Conservation (phyloP, 2,888 invertebrate genomes). For the Aelia acuminata region DNA sequence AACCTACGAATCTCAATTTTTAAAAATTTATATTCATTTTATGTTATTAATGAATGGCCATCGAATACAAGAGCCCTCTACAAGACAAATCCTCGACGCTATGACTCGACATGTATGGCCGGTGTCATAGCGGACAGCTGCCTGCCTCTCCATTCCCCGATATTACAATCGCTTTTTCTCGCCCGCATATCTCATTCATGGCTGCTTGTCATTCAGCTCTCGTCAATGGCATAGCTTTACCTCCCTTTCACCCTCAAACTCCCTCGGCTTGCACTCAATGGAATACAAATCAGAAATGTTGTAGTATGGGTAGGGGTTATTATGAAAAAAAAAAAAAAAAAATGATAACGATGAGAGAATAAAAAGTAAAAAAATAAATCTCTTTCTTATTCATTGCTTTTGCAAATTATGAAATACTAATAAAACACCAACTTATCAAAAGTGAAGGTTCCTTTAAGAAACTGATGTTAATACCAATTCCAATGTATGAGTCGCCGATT, state of each 20-base stretch:
- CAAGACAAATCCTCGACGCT: not conserved
- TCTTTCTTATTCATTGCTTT: too few relatives aligned
- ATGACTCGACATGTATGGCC: not conserved
- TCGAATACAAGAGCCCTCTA: not conserved
- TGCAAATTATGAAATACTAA: too few relatives aligned
- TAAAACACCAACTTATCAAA: too few relatives aligned
- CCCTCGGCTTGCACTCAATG: not conserved
- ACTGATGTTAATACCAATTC: too few relatives aligned
- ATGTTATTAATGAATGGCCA: not conserved
- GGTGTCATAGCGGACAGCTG: not conserved
- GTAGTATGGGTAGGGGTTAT: not conserved
- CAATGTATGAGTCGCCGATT: too few relatives aligned
- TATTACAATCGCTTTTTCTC: conserved; percentile 21
- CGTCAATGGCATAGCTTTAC: not conserved
- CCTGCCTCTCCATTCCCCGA: not conserved
- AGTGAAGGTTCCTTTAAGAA: too few relatives aligned
- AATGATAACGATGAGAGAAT: too few relatives aligned
- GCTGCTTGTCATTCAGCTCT: conserved; percentile 5
- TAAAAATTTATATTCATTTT: too few relatives aligned
- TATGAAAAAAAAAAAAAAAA: not conserved
- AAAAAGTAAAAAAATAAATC: too few relatives aligned
- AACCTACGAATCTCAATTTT: too few relatives aligned
- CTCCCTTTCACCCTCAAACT: not conserved
- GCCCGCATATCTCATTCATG: conserved; percentile 9
- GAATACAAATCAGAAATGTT: conserved; percentile 16